Conservation (phyloP, 2,888 invertebrate species). For the Meandrusa payeni region DNA sequence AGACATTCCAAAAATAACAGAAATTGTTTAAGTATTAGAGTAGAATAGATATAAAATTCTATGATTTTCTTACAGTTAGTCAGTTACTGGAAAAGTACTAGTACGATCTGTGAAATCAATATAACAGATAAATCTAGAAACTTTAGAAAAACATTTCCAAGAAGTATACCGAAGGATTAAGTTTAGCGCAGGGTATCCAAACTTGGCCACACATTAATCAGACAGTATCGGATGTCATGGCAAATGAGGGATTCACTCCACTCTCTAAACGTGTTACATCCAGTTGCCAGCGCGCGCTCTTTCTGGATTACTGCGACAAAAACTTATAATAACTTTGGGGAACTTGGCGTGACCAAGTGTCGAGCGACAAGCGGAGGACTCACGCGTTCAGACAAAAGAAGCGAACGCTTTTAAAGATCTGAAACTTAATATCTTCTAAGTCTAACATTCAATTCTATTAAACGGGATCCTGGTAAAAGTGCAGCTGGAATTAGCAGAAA, state of each 20-base stretch:
- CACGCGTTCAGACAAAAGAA: no score
- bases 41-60: no score
- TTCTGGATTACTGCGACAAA: conserved; percentile 27
- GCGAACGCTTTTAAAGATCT: no score
- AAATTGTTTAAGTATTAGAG: no score
- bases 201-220: conserved; percentile 21
- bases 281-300: conserved; percentile 10
- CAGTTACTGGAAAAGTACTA: not conserved
- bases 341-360: conserved; percentile 8
- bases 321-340: conserved; percentile 30
- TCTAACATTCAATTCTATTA: no score
- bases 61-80: no score
- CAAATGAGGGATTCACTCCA: conserved; percentile 17
- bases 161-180: not conserved
- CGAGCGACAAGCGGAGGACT: conserved; percentile 3
- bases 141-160: not conserved
- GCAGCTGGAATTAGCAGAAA: no score
- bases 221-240: conserved; percentile 17
- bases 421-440: no score
- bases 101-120: not conserved
- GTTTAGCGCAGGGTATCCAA: conserved; percentile 7
- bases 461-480: no score
- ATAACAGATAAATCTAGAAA: conserved; percentile 3
- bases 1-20: no score
- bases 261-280: conserved; percentile 22